Evolutionary conservation across 92 coral and sea anemone species (phyloP).

Genomic region (Anthopleura xanthogrammica): DNA sequence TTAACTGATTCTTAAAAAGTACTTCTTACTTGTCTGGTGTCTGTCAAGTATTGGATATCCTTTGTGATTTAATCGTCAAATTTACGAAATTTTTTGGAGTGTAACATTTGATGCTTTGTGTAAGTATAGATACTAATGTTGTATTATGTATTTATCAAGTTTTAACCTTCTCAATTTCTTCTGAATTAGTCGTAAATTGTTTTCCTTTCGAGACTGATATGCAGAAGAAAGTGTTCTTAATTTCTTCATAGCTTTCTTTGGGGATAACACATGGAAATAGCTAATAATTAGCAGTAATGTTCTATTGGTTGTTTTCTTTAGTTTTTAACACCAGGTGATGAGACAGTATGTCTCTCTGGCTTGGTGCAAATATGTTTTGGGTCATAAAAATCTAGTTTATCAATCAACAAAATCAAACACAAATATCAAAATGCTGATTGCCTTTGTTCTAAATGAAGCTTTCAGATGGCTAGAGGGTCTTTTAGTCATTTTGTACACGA

Average conservation of each 20-base stretch:
- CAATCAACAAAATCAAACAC: conserved; percentile 11
- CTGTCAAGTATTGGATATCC: neutral
- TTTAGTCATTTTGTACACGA: neutral
- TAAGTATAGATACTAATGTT: conserved; percentile 31
- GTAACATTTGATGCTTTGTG: conserved; percentile 44
- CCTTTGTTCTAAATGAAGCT: neutral
- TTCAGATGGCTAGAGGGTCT: neutral
- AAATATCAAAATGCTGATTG: neutral
- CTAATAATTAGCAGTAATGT: neutral
- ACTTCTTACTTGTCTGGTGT: conserved; percentile 9
- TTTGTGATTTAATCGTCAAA: conserved; percentile 20
- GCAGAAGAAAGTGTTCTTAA: neutral
- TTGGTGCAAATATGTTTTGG: conserved; percentile 17
- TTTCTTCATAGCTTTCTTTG: neutral
- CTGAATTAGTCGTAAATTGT: neutral
- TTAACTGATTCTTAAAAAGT: neutral
- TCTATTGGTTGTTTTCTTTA: neutral
- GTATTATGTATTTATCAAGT: neutral
- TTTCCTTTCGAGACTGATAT: neutral
- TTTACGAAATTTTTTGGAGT: conserved; percentile 8
- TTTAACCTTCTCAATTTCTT: neutral
- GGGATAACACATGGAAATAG: neutral
- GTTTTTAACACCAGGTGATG: conserved; percentile 8
- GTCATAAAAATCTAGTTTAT: conserved; percentile 4
- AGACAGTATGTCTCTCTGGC: conserved; percentile 14